phyloP scores from a whole-genome alignment of 2,113 vertebrate genomes.

The Ranitomeya variabilis region DNA sequence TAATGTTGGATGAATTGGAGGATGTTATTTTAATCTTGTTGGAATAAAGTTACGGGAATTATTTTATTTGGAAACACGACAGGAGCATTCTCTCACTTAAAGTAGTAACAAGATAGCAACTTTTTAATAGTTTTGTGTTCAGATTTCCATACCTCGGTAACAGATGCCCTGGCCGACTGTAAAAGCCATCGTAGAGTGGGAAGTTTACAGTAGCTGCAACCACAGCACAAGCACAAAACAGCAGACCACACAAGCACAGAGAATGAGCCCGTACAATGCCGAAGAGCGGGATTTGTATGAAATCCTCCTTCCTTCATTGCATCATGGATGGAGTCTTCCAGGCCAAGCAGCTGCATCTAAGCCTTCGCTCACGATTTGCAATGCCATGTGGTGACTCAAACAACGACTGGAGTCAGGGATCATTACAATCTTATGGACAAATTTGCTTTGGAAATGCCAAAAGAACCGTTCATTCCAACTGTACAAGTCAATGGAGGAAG shows the following conservation, averaged over 20 bases:
- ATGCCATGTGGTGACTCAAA: not conserved
- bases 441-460: not conserved
- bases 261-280: too few species aligned
- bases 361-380: not conserved
- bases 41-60: too few species aligned
- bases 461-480: not conserved
- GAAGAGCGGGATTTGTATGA: too few species aligned
- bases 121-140: not conserved
- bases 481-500: not conserved
- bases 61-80: too few species aligned
- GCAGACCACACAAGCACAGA: not conserved
- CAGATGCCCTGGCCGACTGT: too few species aligned
- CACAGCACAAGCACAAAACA: too few species aligned
- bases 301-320: too few species aligned
- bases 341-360: not conserved
- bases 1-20: too few species aligned
- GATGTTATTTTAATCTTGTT: too few species aligned
- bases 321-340: too few species aligned
- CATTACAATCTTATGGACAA: not conserved
- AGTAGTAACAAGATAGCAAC: not conserved
- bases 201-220: not conserved
- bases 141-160: not conserved
- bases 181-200: too few species aligned
- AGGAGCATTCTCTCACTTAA: not conserved
- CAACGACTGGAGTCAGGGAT: not conserved